phyloP scores from a whole-genome alignment of 2,113 vertebrate species.

The Nansenia antarctica region DNA sequence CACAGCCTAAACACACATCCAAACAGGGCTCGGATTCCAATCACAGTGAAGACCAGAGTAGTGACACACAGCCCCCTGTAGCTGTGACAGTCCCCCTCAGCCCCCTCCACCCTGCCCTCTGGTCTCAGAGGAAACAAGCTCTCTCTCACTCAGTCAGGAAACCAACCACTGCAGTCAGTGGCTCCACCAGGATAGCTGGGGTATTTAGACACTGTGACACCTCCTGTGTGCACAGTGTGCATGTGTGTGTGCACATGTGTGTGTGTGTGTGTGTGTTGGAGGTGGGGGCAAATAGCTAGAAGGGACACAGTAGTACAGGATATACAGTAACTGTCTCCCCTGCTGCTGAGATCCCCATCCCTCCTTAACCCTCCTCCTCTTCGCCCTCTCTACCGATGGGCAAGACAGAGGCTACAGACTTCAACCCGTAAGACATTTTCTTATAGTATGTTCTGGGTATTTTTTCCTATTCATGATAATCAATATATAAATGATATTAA shows the following conservation, averaged over 20 bases:
- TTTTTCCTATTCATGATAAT: no score
- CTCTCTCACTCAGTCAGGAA: conserved; percentile 57
- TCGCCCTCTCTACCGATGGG: not conserved
- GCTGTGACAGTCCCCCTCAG: conserved; percentile 11
- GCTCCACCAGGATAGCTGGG: conserved; percentile 32
- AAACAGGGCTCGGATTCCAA: conserved; percentile 24
- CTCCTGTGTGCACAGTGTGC: no score
- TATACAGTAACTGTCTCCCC: not conserved
- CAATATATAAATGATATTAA: no score
- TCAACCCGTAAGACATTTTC: no score
- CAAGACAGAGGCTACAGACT: no score
- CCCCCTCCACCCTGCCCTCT: conserved; percentile 35
- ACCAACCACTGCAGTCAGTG: conserved; percentile 30
- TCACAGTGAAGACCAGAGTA: conserved; percentile 17
- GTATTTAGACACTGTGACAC: conserved; percentile 57
- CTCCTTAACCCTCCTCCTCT: not conserved
- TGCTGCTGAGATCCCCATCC: not conserved
- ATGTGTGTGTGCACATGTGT: no score
- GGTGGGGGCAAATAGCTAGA: not conserved
- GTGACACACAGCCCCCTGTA: conserved; percentile 33
- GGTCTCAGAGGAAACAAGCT: conserved; percentile 63
- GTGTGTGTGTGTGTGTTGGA: not conserved
- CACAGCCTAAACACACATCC: conserved; percentile 5
- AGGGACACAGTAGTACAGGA: conserved; percentile 27
- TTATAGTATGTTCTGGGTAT: no score